Evolutionary conservation across 1,140 invertebrate genomes (phyloP).

Genomic region (Heliconius eleuchia): DNA sequence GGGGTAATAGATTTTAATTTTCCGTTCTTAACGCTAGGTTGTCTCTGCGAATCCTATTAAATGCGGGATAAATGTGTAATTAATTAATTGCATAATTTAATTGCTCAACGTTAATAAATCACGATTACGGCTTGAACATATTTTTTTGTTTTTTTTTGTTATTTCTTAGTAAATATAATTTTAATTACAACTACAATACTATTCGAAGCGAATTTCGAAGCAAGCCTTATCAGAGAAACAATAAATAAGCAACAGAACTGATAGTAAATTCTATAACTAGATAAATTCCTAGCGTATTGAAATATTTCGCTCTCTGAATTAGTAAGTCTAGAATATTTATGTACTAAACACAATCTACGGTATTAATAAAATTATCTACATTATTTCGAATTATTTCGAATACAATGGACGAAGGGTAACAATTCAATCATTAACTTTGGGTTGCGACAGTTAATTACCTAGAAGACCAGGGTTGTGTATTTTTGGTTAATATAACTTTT

Average conservation of each 20-base stretch:
- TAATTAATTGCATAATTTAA: no score
- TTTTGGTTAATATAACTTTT: background rate
- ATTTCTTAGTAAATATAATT: background rate
- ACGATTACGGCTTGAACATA: no score
- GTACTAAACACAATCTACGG: no score
- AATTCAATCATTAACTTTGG: constrained; percentile 31
- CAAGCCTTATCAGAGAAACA: constrained; percentile 7
- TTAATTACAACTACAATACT: background rate
- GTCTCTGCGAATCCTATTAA: background rate
- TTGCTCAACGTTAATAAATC: no score
- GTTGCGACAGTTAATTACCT: constrained; percentile 28
- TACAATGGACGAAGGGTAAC: constrained; percentile 30
- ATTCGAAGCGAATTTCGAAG: background rate
- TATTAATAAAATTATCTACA: constrained; percentile 2
- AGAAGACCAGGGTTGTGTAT: constrained; percentile 28
- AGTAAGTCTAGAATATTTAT: no score
- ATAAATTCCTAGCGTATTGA: constrained; percentile 18
- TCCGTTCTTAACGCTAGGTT: background rate
- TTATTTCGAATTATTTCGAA: constrained; percentile 30
- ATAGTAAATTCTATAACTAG: constrained; percentile 14
- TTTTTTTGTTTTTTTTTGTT: background rate
- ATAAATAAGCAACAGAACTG: constrained; percentile 22
- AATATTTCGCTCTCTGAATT: constrained; percentile 24
- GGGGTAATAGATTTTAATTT: no score
- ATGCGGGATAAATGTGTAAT: no score